Base-by-base conservation (phyloP, 1,140 invertebrate genomes). In the Schlechtendalia chinensis region DNA sequence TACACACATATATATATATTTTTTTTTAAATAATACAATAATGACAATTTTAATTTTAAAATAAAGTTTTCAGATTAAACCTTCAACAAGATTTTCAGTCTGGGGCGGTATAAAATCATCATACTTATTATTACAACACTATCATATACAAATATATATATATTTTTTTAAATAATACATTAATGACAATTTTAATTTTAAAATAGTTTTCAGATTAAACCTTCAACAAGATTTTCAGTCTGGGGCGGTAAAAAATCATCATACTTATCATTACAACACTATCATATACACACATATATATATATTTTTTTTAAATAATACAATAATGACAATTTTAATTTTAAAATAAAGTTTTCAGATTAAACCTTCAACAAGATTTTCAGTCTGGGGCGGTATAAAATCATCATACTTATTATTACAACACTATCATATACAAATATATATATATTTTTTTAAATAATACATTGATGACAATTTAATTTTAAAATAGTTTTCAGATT, bases 71-170 rank as follows among this genome's bases (percentile, higher is more conserved):
- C 74, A 77, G 74, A 77, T 77, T 0, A 77, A 77, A 59, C 56
- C 74, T 58, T 77, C 74, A 77, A 75, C 71, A 75, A 58, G 24
- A 54, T 6, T 11, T 74, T 74, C 71, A 54, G 71, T 74, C 71
- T 74, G 71, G 71, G 71, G 71, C 71, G 53, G 53, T 74, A 74
- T 74, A 74, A 54, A 11, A 24, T 72, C 69, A 72, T 72, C 69
- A 72, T 50, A 17, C 22, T 16, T 16, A 24, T n/a, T n/a, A n/a
- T 59, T 5, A 24, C 12, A 10, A 59, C 22, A 1, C 12, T 27
- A 4, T 59, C n/a, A 10, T 24, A 22, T 24, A 11, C 5, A 27
- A 1, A 59, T 16, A 4, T 5, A 27, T 59, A 45, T 45, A 45
- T 45, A 5, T 4, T 45, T 5, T 45, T 45, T 45, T 45, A 45